Evolutionary conservation across 2,888 invertebrate genomes (phyloP).

Genomic region (Synanthedon tipuliformis): DNA sequence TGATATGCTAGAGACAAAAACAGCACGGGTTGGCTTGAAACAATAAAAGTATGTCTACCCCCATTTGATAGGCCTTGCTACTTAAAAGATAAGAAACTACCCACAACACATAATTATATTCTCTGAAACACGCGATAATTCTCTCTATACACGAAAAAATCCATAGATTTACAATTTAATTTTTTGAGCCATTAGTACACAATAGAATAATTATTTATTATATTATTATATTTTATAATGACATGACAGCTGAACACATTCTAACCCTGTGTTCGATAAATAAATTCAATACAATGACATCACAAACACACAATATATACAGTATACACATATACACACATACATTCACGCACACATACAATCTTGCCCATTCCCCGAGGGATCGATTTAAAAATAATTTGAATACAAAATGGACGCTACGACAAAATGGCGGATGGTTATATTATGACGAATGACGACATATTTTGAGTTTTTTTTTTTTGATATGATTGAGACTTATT

Average conservation of each 20-base stretch:
- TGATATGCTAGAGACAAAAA: too few species aligned
- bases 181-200: constrained; percentile 32
- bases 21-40: too few species aligned
- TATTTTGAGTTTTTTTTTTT: too few species aligned
- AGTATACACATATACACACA: too few species aligned
- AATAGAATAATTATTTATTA: neutral
- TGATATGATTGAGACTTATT: too few species aligned
- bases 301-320: too few species aligned
- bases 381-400: constrained; percentile 2
- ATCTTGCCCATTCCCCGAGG: too few species aligned
- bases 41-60: too few species aligned
- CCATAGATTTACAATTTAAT: neutral
- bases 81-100: too few species aligned
- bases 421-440: constrained; percentile 7
- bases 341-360: too few species aligned
- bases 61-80: too few species aligned
- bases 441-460: too few species aligned
- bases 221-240: constrained; percentile 7
- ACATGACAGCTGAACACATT: constrained; percentile 37
- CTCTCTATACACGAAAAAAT: neutral
- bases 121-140: neutral
- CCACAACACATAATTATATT: neutral
- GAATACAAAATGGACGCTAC: constrained; percentile 15
- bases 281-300: neutral
- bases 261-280: constrained; percentile 35